phyloP scores from a whole-genome alignment of 1,140 invertebrate genomes.

The Drosophila ohnishii region DNA sequence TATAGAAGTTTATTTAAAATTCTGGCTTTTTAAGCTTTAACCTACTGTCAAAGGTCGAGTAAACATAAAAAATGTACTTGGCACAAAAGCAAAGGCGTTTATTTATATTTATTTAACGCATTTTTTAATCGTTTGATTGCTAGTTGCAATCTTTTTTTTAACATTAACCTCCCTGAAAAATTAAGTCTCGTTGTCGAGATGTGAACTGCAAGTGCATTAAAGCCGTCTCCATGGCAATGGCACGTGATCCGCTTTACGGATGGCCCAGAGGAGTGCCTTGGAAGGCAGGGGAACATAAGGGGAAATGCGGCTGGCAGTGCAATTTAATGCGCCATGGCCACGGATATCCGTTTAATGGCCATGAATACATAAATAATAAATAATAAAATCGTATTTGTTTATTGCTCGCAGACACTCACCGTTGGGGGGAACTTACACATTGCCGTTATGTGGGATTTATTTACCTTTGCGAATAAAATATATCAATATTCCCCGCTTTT shows the following conservation, averaged over 20 bases:
- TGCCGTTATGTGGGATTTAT: slow-evolving; percentile 64
- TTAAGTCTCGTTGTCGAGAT: not conserved
- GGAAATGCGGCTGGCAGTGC: slow-evolving; percentile 43
- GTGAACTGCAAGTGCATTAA: slow-evolving; percentile 36
- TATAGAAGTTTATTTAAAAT: not conserved
- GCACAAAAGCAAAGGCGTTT: not conserved
- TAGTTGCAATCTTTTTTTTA: not conserved
- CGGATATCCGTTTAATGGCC: slow-evolving; percentile 81
- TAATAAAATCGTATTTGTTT: slow-evolving; percentile 81
- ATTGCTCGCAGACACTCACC: slow-evolving; percentile 56
- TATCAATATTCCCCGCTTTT: slow-evolving; percentile 38
- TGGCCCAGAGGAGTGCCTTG: slow-evolving; percentile 20
- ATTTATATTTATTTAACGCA: not conserved
- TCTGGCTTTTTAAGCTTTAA: too few species aligned
- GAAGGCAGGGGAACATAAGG: not conserved
- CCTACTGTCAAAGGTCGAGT: not conserved
- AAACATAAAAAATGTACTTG: not conserved
- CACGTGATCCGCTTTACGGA: slow-evolving; percentile 36
- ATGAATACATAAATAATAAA: slow-evolving; percentile 81
- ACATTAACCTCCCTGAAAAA: not conserved
- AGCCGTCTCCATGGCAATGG: slow-evolving; percentile 25
- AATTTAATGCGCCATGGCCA: slow-evolving; percentile 77
- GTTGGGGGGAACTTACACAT: slow-evolving; percentile 53
- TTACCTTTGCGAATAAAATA: slow-evolving; percentile 79
- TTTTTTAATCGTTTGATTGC: not conserved